Conservation (phyloP, 2,113 vertebrate species). For the Galeopterus variegatus region DNA sequence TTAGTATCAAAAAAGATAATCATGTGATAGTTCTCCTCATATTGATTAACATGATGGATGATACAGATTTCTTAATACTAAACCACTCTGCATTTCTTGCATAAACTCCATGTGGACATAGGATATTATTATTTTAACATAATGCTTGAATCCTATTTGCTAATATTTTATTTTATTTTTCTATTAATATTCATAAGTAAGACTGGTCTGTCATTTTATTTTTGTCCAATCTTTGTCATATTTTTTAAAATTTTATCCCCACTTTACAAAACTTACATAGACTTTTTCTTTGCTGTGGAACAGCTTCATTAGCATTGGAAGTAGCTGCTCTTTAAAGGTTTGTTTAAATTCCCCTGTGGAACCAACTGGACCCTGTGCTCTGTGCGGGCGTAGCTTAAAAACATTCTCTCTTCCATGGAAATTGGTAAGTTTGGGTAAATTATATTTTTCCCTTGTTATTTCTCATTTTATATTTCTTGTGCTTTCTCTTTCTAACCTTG, state of each 20-base stretch:
- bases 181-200: not conserved
- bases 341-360: not conserved
- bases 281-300: not conserved
- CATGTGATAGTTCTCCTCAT: not conserved
- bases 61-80: not conserved
- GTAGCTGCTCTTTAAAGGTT: not conserved
- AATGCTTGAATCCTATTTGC: not conserved
- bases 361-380: too few species aligned
- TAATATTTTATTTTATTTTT: constrained; percentile 8
- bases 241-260: not conserved
- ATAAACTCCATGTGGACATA: not conserved
- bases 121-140: not conserved
- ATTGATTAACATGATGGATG: not conserved
- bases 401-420: not conserved
- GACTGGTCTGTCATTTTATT: not conserved
- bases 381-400: not conserved
- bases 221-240: constrained; percentile 18
- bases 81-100: not conserved
- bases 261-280: not conserved
- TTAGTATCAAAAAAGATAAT: not conserved
- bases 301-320: not conserved
- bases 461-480: not conserved
- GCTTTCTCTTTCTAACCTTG: not conserved
- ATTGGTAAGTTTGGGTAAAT: not conserved
- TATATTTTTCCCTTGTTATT: not conserved